A percentile compares a stretch with the other conserved stretches of the same genome.
Conservation (phyloP, 2,888 invertebrate genomes). For the Aphrophora alni region DNA sequence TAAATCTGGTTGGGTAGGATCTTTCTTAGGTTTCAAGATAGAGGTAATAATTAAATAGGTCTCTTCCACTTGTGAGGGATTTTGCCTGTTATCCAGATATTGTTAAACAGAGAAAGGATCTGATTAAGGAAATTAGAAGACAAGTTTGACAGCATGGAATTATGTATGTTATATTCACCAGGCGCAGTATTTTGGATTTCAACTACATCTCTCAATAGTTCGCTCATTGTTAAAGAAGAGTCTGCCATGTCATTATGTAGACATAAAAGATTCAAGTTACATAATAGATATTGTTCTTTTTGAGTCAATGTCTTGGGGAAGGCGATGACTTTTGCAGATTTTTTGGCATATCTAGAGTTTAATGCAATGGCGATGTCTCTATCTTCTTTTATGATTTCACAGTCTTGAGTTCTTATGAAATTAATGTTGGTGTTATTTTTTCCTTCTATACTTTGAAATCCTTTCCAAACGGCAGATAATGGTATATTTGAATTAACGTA, state of each 20-base stretch:
- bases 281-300: neutral
- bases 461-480: no score
- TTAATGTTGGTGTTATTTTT: neutral
- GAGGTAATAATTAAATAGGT: neutral
- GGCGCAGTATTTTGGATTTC: constrained; percentile 14
- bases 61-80: constrained; percentile 11
- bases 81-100: neutral
- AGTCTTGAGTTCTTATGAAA: neutral
- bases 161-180: constrained; percentile 13
- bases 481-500: constrained; percentile 12
- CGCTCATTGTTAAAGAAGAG: constrained; percentile 4
- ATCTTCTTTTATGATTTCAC: neutral
- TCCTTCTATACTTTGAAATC: constrained; percentile 7
- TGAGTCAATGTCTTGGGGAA: neutral
- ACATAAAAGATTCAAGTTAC: neutral
- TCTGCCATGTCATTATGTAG: constrained; percentile 6
- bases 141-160: constrained; percentile 7
- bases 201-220: neutral
- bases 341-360: constrained; percentile 10
- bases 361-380: neutral
- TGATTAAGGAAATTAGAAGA: neutral
- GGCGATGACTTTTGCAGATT: neutral
- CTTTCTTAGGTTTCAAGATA: constrained; percentile 16
- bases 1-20: neutral
- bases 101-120: constrained; percentile 7